Conservation (phyloP, 2,797 vertebrate genomes). For the Myotis myotis region DNA sequence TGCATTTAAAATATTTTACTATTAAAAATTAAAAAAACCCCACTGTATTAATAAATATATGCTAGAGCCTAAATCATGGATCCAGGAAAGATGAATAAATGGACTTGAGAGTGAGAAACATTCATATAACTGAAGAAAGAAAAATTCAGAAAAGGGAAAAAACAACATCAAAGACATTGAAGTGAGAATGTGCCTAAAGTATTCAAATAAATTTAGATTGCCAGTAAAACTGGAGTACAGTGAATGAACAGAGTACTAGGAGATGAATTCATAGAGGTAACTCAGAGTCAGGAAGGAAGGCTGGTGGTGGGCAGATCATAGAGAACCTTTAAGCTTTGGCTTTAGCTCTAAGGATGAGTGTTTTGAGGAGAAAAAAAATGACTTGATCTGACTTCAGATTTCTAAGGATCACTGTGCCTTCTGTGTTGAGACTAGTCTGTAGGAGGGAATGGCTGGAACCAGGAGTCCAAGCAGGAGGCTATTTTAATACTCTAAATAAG, state of each 20-base stretch:
- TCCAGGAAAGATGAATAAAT: not conserved
- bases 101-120: not conserved
- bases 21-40: not conserved
- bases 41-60: not conserved
- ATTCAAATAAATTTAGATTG: not conserved
- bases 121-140: not conserved
- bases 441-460: not conserved
- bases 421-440: not conserved
- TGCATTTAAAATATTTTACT: slow-evolving; percentile 8
- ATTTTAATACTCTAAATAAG: not conserved
- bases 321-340: not conserved
- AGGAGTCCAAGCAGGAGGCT: not conserved
- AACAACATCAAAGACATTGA: not conserved
- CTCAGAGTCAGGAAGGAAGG: not conserved
- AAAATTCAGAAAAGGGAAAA: not conserved
- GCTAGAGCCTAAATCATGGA: not conserved
- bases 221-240: not conserved
- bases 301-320: not conserved
- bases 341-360: not conserved
- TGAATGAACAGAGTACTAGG: not conserved
- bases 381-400: not conserved
- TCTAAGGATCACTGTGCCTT: not conserved
- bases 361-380: not conserved
- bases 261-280: not conserved
- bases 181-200: not conserved